These are phyloP conservation scores for Oryctolagus cuniculus DNA, from an alignment of 2,113 vertebrate species.

Conservation along the genomic window DNA sequence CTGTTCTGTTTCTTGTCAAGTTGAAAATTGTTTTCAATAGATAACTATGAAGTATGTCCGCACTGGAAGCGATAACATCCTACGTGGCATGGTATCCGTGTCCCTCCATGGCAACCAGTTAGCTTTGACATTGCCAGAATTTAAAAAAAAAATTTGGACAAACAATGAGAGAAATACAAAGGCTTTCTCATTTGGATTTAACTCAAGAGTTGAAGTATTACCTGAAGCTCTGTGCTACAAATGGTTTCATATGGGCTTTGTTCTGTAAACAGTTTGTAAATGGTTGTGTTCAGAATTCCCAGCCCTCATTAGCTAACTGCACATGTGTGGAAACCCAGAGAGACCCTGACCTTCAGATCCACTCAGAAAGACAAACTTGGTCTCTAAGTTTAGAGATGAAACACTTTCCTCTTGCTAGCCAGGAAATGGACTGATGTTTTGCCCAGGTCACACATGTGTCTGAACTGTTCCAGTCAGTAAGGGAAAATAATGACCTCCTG, in stretches of 20 bases:
- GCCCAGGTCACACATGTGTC: neutral
- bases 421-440: constrained; percentile 59
- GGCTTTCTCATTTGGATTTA: neutral
- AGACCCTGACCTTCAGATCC: constrained; percentile 52
- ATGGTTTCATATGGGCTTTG: constrained; percentile 37
- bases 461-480: constrained; percentile 12
- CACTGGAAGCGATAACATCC: neutral
- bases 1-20: neutral
- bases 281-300: constrained; percentile 31
- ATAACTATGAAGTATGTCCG: neutral
- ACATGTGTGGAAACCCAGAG: constrained; percentile 44
- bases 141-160: neutral
- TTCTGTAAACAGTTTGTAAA: constrained; percentile 54
- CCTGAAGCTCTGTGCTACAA: neutral
- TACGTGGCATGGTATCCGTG: fast-evolving
- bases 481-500: constrained; percentile 6
- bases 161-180: neutral
- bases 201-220: neutral
- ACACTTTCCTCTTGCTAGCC: constrained; percentile 18
- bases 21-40: neutral
- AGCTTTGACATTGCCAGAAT: neutral
- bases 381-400: constrained; percentile 66
- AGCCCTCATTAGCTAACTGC: constrained; percentile 43
- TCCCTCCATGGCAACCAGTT: neutral
- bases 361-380: constrained; percentile 54